Base-by-base conservation (phyloP, 2,797 vertebrate genomes). In the Propithecus perrieri region DNA sequence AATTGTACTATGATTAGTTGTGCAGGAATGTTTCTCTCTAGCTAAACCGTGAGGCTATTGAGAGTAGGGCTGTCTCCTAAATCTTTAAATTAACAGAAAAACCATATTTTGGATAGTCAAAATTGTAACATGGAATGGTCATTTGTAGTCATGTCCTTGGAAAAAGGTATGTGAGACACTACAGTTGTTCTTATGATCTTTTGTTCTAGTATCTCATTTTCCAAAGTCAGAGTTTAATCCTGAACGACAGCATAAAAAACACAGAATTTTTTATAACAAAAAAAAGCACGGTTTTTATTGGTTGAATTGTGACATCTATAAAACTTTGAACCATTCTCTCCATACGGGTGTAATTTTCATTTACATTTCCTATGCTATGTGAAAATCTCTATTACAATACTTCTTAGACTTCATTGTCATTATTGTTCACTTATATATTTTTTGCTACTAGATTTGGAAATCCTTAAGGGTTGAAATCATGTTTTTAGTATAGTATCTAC, bases 401-500 rank as follows among this genome's bases (percentile, higher is more conserved):
- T 92, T 85, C 35, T 79, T 18, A 90, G 38, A 72, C 18, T 95
- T 84, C 12, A 50, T 18, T 97, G 20, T 61, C 89, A 88, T 96
- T 92, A 87, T 87, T 87, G 1, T 48, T 97, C 18, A 79, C 30
- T 38, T 75, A 22, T 22, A 13, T 91, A 53, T 53, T 63, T 91
- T 96, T 81, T 55, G 26, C 17, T 85, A 24, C 10, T 69, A 85
- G 28, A 88, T 63, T 87, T 91, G 63, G 57, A 94, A 91, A 92
- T 75, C 22, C 35, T 33, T 55, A 89, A 94, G 38, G 14, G 14
- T 74, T 59, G 55, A 38, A 95, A 69, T 75, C 11, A 78, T 10
- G 6, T 84, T 95, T 97, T 89, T 96, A 65, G 17, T 63, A 57
- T 63, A 87, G 24, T 86, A n/a, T 89, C 74, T 79, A 80, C 28